phyloP scores from a whole-genome alignment of 2,797 vertebrate species.

The Enteromius fasciolatus region DNA sequence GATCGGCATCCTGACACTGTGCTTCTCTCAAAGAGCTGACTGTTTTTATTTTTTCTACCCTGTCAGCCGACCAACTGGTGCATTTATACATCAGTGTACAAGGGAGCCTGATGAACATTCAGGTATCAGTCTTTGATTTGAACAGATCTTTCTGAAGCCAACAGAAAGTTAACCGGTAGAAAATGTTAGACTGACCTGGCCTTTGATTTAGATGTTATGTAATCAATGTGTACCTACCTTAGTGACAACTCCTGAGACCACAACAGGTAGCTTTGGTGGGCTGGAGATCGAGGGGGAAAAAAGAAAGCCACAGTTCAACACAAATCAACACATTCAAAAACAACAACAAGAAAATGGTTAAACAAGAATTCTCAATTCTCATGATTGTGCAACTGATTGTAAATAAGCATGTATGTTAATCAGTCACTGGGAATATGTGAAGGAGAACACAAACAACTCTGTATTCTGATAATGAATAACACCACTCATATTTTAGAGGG shows the following conservation, averaged over 20 bases:
- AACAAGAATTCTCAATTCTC: background rate
- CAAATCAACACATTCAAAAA: slow-evolving; percentile 21
- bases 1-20: background rate
- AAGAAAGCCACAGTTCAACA: slow-evolving; percentile 16
- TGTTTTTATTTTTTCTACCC: background rate
- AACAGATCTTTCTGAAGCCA: background rate
- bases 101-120: background rate
- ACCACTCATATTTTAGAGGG: slow-evolving; percentile 32
- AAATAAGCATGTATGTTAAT: slow-evolving; percentile 33
- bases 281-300: slow-evolving; percentile 65
- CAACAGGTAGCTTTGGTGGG: slow-evolving; percentile 80
- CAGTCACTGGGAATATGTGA: slow-evolving; percentile 29
- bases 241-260: slow-evolving; percentile 86
- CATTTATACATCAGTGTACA: background rate
- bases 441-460: slow-evolving; percentile 24
- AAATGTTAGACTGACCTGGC: background rate
- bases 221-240: slow-evolving; percentile 75
- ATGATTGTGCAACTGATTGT: background rate
- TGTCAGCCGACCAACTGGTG: background rate
- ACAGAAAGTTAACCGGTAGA: background rate
- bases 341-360: background rate
- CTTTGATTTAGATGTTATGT: background rate
- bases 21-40: background rate
- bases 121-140: background rate
- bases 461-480: slow-evolving; percentile 25